Evolutionary conservation across 2,888 invertebrate genomes (phyloP).

Genomic region (Dorcus parallelipipedus): DNA sequence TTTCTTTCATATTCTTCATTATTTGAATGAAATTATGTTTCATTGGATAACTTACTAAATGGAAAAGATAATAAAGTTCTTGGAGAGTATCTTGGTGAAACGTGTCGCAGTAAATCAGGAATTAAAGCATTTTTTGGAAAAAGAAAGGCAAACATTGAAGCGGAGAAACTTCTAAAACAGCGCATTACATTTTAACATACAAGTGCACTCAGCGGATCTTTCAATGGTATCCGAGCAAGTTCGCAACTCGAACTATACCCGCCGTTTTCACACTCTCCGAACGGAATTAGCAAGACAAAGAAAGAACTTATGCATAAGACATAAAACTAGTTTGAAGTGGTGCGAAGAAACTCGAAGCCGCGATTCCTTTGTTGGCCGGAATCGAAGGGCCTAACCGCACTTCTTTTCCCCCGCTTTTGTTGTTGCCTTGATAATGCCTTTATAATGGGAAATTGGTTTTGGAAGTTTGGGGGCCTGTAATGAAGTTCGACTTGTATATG

Average conservation of each 20-base stretch:
- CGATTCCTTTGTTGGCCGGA: background rate
- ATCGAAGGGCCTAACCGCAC: background rate
- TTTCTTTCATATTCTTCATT: no score
- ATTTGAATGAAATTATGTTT: no score
- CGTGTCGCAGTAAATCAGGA: constrained; percentile 9
- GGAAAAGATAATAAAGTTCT: background rate
- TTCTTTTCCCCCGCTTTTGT: background rate
- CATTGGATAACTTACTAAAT: no score
- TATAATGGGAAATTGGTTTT: background rate
- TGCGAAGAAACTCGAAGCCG: background rate
- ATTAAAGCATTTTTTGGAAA: constrained; percentile 13
- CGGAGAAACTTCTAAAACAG: constrained; percentile 15
- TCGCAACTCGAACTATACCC: constrained; percentile 9
- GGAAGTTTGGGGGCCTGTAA: background rate
- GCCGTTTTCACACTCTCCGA: background rate
- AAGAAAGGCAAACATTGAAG: constrained; percentile 12
- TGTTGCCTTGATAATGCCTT: background rate
- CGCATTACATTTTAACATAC: constrained; percentile 25
- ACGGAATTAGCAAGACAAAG: background rate
- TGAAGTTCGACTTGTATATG: background rate
- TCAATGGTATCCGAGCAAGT: constrained; percentile 14
- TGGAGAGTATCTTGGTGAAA: background rate
- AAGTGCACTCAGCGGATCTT: constrained; percentile 24
- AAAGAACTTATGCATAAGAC: background rate
- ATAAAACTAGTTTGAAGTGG: background rate